Base-by-base conservation (phyloP, 2,113 vertebrate genomes). In the Oryzias woworae region DNA sequence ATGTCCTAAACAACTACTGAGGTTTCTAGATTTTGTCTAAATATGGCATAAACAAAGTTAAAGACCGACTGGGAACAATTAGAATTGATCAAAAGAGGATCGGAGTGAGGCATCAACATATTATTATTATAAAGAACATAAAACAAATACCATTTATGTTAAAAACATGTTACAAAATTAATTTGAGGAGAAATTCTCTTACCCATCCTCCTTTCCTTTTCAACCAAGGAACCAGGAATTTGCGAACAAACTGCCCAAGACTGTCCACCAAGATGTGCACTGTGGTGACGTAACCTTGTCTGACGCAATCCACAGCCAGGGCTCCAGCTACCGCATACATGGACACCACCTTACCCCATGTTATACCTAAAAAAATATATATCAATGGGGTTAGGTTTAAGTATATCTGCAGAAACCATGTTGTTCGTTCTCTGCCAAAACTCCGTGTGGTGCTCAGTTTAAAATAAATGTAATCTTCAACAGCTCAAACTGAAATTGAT, bases 301-400 rank as follows among this genome's bases (percentile, higher is more conserved):
- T 83, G 73, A 98, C 95, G 2, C 97, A 98, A 82, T 98, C 97
- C 82, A 97, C 93, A 0, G 96, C 96, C 73, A 99, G 92, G 24
- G 95, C 96, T 0, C 95, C 96, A 0, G 97, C 96, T 78, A 99
- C 95, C 0, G 94, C 92, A 0, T 95, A 98, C 20, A 99, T 88
- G 47, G 97, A 92, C 18, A 95, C 97, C 80, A 99, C 95, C 75
- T 98, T 98, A 28, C 96, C 96, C 97, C 97, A 99, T 0, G 97
- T 99, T 70, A 98, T 95, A 62, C 96, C 97, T 99, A n/a, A 43
- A 75, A n/a, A 1, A 5, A 53, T 49, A 49, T 15, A 22, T 20
- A 63, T 20, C 43, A 18, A 62, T 43, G 58, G 6, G 15, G 45
- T 65, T 46, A 55, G 1, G 13, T 43, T 48, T 47, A 24, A 13